Conservation (phyloP, 2,888 invertebrate genomes). For the Rhingia rostrata region DNA sequence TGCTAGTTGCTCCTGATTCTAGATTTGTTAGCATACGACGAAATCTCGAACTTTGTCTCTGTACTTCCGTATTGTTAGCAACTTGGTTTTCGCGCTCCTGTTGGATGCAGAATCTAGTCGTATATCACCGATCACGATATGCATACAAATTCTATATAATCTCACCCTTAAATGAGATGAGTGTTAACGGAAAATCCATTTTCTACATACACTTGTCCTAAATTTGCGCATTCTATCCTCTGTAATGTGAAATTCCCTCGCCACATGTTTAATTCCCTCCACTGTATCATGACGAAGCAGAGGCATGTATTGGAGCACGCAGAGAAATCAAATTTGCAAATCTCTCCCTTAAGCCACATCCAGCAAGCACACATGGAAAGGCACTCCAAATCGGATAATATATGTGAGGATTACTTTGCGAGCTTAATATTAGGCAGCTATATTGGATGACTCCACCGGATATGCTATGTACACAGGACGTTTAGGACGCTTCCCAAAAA, state of each 20-base stretch:
- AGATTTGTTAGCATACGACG: too few relatives aligned
- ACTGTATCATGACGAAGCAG: neutral
- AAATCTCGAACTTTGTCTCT: too few relatives aligned
- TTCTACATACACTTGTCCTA: neutral
- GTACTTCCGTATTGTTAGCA: too few relatives aligned
- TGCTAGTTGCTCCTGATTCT: too few relatives aligned
- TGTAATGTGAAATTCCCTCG: neutral
- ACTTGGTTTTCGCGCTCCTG: too few relatives aligned
- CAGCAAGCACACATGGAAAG: neutral
- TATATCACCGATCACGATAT: too few relatives aligned
- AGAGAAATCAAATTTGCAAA: constrained; percentile 32
- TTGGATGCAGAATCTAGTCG: too few relatives aligned
- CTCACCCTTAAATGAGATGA: too few relatives aligned
- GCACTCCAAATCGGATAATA: constrained; percentile 42
- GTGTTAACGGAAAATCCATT: too few relatives aligned
- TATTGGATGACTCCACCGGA: constrained; percentile 21
- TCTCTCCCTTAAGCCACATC: neutral
- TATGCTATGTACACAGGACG: constrained; percentile 1
- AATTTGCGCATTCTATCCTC: neutral
- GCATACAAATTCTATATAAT: too few relatives aligned
- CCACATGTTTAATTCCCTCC: constrained; percentile 1
- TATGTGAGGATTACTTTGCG: constrained; percentile 47
- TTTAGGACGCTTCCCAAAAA: constrained; percentile 1
- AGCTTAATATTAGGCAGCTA: constrained; percentile 39
- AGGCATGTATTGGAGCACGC: constrained; percentile 3